Conservation (phyloP, 2,113 vertebrate species). For the Rhabdornis inornatus region DNA sequence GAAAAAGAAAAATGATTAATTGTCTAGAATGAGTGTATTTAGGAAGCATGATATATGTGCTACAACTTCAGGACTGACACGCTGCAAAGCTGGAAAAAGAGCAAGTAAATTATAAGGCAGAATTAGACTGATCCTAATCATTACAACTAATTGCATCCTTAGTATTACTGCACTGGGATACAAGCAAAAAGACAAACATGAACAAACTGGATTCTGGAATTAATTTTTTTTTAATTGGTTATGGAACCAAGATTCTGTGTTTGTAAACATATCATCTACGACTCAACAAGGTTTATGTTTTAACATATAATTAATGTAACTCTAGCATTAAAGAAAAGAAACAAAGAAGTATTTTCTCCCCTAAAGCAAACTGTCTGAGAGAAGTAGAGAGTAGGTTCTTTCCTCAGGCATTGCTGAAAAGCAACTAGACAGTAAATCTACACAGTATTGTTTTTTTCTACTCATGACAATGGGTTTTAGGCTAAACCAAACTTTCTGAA, state of each 20-base stretch:
- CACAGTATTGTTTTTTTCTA: neutral
- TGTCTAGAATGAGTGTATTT: neutral
- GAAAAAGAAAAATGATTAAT: neutral
- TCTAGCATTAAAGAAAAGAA: neutral
- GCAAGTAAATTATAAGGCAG: neutral
- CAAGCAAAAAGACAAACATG: neutral
- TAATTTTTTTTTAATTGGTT: neutral
- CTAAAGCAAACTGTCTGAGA: neutral
- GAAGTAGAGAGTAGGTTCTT: neutral
- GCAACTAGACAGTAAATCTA: neutral
- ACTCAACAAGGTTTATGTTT: neutral
- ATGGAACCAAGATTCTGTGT: neutral
- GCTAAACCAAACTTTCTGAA: neutral
- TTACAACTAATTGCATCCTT: neutral
- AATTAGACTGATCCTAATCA: neutral
- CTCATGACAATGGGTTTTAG: neutral
- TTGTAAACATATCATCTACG: neutral
- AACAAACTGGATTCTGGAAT: neutral
- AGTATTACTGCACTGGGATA: neutral
- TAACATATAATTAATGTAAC: neutral
- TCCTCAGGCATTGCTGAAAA: neutral
- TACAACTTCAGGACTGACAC: neutral
- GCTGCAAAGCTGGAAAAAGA: neutral
- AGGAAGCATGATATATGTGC: neutral
- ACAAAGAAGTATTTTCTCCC: neutral